Base-by-base conservation (phyloP, 2,888 invertebrate species). In the Anthoptus insignis region DNA sequence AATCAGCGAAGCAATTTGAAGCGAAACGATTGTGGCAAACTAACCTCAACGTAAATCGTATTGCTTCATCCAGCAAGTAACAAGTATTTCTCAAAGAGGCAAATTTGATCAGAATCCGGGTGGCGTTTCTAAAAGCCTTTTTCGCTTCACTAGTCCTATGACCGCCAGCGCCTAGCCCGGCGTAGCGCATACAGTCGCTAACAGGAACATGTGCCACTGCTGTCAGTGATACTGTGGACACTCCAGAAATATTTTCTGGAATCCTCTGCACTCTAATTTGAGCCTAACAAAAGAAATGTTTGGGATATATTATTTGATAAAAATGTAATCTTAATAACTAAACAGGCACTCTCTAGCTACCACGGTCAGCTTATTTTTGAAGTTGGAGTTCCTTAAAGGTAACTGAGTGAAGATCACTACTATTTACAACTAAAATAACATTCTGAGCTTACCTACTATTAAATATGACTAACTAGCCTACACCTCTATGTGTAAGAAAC, bases 21-120 rank as follows among this genome's bases (percentile, higher is more conserved):
- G n/a, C n/a, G n/a, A n/a, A n/a, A n/a, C n/a, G n/a, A n/a, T n/a
- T n/a, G n/a, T n/a, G n/a, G n/a, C n/a, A n/a, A 19, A 32, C 45
- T 39, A 50, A 91, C 93, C 93, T 90, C 57, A 92, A 74, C 6
- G 92, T 93, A 14, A 83, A 80, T 56, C 84, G 84, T 34, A 90
- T 81, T 13, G 91, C 88, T 53, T 80, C 84, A 68, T 91, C 89
- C 34, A 93, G 72, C 39, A 89, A 71, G 22, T 87, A 75, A 64
- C 93, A 93, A 21, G 84, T 89, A 64, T 88, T 89, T 56, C 91
- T 83, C 68, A 93, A 83, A 0, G 94, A 93, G 0, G 94, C 93
- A 47, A 93, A 94, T 74, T 92, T 93, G 49, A 95, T 89, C 0
- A 94, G 80, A 7, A 91, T 83, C 45, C 79, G 76, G 1, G 89